Evolutionary conservation across 2,113 vertebrate genomes (phyloP), one percentile per base, ranked within the genome.

Genomic region (Tyto alba): DNA sequence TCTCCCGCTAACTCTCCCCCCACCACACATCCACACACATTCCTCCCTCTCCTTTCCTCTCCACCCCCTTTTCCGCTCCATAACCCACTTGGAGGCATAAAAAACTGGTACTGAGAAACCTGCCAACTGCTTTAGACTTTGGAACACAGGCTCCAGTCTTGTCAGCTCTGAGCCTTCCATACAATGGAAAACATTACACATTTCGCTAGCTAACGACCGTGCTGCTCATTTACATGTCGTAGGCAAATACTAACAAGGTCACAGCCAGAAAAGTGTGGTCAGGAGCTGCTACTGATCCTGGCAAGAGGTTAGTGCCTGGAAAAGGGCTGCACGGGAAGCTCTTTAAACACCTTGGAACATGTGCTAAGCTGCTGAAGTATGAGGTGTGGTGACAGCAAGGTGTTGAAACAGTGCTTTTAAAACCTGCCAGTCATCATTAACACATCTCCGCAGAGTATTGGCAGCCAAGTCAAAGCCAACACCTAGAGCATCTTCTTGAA

Each of bases 51-150:
- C 83, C 80, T 91, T 91, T 69, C 87, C 95, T 95, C 93, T 84
- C 95, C 92, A 93, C 86, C 96, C 91, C 86, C 82, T 90, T 34
- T 93, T 96, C 94, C 55, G 45, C 92, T 95, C 94, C 85, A 36
- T 96, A 95, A 97, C 94, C 96, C 96, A 96, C 97, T 97, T 22
- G 84, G 81, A 96, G 97, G 97, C 98, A 98, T 95, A 94, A 97
- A 97, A 98, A 98, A 87, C 97, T 96, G 97, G 97, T 97, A 96
- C 96, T 95, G 95, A 97, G 96, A 96, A 97, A 97, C 89, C 97
- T 98, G 97, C 96, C 97, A 98, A 97, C 95, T 96, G 95, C 96
- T 97, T 97, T 96, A 94, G 95, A 94, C 95, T 95, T 95, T 96
- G 96, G 95, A 97, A 94, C 69, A 20, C 38, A 53, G 80, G 93